These are phyloP conservation scores for Chelon labrosus DNA, from an alignment of 2,797 vertebrate species.

Conservation along the genomic window DNA sequence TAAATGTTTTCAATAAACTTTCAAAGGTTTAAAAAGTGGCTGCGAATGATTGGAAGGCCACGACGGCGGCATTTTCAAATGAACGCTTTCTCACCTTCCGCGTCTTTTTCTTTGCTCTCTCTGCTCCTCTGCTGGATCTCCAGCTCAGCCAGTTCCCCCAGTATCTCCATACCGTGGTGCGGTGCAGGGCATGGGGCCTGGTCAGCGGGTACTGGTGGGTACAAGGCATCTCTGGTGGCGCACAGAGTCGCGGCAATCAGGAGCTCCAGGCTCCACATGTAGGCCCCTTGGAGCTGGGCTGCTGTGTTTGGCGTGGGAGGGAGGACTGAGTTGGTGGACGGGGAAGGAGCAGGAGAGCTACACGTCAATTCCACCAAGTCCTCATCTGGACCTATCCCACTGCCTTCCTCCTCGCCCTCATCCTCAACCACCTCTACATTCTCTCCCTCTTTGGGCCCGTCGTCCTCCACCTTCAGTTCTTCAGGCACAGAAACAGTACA, in stretches of 20 bases:
- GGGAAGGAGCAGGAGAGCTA: slow-evolving; percentile 30
- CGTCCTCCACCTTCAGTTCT: slow-evolving; percentile 49
- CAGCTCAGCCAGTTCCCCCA: slow-evolving; percentile 94
- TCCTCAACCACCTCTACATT: slow-evolving; percentile 64
- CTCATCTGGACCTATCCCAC: slow-evolving; percentile 14
- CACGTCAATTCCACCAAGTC: slow-evolving; percentile 30
- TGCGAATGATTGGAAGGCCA: background rate
- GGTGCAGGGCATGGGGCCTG: slow-evolving; percentile 43
- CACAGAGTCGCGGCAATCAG: slow-evolving; percentile 91
- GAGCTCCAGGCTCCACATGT: slow-evolving; percentile 91
- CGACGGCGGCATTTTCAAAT: slow-evolving; percentile 13
- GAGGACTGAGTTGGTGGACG: slow-evolving; percentile 4
- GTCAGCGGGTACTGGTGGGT: slow-evolving; percentile 57
- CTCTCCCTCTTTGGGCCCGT: slow-evolving; percentile 45
- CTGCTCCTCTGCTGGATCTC: slow-evolving; percentile 84
- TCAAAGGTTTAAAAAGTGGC: background rate
- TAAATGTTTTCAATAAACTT: slow-evolving; percentile 8
- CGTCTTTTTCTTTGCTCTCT: slow-evolving; percentile 48
- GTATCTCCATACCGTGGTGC: slow-evolving; percentile 91
- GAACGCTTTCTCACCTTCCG: slow-evolving; percentile 54
- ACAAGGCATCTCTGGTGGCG: slow-evolving; percentile 82
- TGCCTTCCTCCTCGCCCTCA: slow-evolving; percentile 52
- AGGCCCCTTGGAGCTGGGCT: slow-evolving; percentile 68
- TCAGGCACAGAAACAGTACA: slow-evolving; percentile 60
- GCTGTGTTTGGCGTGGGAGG: slow-evolving; percentile 23